A percentile compares a stretch with the other conserved stretches of the same genome.
These are phyloP conservation scores for Silurus aristotelis DNA, from an alignment of 2,797 vertebrate genomes.

Conservation along the genomic window DNA sequence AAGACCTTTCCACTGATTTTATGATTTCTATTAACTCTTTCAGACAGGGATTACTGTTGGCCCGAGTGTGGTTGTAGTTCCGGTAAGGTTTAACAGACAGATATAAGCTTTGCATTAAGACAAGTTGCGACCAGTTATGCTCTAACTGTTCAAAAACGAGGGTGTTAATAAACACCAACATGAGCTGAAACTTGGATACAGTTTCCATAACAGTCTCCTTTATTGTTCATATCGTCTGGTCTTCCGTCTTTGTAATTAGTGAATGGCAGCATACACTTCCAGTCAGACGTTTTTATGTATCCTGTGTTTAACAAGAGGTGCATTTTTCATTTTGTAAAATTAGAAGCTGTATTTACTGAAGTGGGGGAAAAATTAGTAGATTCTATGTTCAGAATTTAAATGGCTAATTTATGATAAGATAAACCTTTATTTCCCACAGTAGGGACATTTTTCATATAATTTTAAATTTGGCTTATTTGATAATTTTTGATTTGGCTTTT, in stretches of 20 bases:
- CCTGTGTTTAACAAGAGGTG: not conserved
- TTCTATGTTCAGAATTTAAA: not conserved
- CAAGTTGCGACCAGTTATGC: constrained; percentile 8
- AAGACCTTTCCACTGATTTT: not conserved
- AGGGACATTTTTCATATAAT: too few relatives aligned
- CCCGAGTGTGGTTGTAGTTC: not conserved
- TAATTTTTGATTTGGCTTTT: not conserved
- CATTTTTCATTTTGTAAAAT: not conserved
- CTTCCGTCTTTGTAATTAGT: not conserved
- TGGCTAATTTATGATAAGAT: not conserved
- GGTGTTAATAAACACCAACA: not conserved
- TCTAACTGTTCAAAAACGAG: not conserved
- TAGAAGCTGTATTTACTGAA: not conserved
- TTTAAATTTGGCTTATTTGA: too few relatives aligned
- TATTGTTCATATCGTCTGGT: not conserved
- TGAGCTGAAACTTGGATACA: not conserved
- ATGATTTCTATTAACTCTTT: not conserved
- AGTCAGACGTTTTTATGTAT: not conserved
- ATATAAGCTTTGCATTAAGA: not conserved
- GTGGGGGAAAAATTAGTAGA: not conserved
- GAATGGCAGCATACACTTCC: not conserved
- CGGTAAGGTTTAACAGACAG: not conserved
- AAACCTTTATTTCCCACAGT: too few relatives aligned
- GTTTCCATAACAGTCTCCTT: constrained; percentile 8
- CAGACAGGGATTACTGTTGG: not conserved